These are phyloP conservation scores for Sebastes ruberrimus DNA, from an alignment of 2,797 vertebrate genomes.

Conservation along the genomic window DNA sequence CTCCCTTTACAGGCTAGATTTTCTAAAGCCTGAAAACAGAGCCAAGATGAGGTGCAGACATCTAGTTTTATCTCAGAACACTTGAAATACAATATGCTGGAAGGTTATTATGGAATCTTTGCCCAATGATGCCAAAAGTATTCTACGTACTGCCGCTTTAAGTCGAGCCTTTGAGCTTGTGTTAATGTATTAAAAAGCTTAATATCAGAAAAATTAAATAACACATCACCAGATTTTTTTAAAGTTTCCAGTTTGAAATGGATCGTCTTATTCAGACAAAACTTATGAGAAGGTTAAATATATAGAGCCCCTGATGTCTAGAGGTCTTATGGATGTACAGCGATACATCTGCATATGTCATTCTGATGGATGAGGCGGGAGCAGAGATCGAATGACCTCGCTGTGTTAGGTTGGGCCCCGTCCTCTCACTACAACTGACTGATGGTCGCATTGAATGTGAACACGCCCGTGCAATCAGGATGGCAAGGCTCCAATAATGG, in stretches of 20 bases:
- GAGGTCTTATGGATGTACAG: constrained; percentile 21
- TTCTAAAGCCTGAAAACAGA: too few relatives aligned
- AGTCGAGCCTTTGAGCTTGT: background rate
- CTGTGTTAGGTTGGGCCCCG: constrained; percentile 26
- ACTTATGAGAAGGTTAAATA: constrained; percentile 38
- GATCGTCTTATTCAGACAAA: background rate
- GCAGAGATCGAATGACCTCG: constrained; percentile 55
- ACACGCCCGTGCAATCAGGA: constrained; percentile 18
- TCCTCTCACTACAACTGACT: constrained; percentile 54
- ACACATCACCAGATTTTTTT: constrained; percentile 10
- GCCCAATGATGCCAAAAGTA: too few relatives aligned
- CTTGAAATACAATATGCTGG: too few relatives aligned
- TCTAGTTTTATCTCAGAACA: too few relatives aligned
- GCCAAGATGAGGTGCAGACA: too few relatives aligned
- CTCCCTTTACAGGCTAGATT: too few relatives aligned
- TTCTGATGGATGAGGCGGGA: constrained; percentile 61
- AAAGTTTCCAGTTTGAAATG: constrained; percentile 1
- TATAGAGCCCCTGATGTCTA: constrained; percentile 5
- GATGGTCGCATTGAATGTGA: constrained; percentile 49
- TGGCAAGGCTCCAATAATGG: constrained; percentile 1
- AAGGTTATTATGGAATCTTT: too few relatives aligned
- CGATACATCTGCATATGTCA: constrained; percentile 60
- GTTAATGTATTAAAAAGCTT: background rate
- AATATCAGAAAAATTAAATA: background rate
- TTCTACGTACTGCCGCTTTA: too few relatives aligned